Base-by-base conservation (phyloP, 2,797 vertebrate species). In the Siniperca obscura region DNA sequence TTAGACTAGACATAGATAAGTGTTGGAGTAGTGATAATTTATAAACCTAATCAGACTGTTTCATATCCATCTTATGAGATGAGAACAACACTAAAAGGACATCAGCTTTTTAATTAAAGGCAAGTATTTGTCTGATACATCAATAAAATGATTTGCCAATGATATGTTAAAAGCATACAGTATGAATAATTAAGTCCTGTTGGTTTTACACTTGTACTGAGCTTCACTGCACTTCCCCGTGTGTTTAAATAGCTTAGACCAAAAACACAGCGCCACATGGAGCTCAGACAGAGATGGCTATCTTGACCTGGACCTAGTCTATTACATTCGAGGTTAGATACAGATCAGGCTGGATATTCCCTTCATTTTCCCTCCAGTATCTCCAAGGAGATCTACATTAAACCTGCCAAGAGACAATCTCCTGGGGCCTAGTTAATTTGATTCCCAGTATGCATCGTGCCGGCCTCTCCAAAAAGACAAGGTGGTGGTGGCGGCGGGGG, bases 301-400 rank as follows among this genome's bases (percentile, higher is more conserved):
- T 94, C 91, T 81, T 65, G 59, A 86, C 86, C 84, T 74, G 82
- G 73, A 93, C 89, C 85, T 87, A 87, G 90, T 93, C 92, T 83
- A 92, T 92, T 94, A 90, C 91, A 91, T 88, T 84, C 0, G 66
- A 86, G 89, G 87, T 82, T 83, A 91, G 91, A 93, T 92, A 93
- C 82, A 61, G 86, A 94, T 94, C 91, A 44, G 80, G 70, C 62
- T 75, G 80, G 80, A 85, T 88, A 90, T 85, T 89, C 80, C 80
- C 86, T 89, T 90, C 80, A 87, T 90, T 94, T 93, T 88, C 74
- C 76, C 70, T 22, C 27, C 70, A 69, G 36, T 93, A 93, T 94
- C 92, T 79, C 82, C 87, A 85, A 88, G 78, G 83, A 90, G 82
- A 93, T 93, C 92, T 89, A 66, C 88, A 83, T 87, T 86, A 86